Base-by-base conservation (phyloP, 2,113 vertebrate species). In the Phodopus roborovskii region DNA sequence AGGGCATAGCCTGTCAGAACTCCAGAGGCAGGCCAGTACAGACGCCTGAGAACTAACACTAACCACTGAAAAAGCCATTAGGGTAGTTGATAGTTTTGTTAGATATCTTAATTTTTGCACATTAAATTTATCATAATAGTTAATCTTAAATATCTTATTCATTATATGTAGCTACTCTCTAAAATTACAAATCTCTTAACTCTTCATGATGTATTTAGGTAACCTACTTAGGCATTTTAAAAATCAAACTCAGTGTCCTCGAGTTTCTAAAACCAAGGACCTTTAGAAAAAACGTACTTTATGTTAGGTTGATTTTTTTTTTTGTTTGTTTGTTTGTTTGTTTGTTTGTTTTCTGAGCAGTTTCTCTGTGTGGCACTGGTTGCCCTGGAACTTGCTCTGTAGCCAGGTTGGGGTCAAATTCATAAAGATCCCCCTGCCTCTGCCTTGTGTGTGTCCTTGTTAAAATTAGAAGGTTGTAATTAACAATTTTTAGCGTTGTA, bases 151-250 rank as follows among this genome's bases (percentile, higher is more conserved):
- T 87, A 53, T 94, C 90, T 95, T 96, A 26, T 95, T 87, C 70
- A 22, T 96, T 96, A 93, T 70, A 36, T 78, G 36, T 88, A 97
- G 28, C 42, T 90, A 98, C 90, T 78, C 75, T 3, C 91, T 97
- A 97, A 97, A 96, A 86, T 97, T 77, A 20, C 96, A 96, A 98
- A 97, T 98, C 81, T 96, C 92, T 96, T 97, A 97, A 96, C 91
- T 97, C 85, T 95, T 98, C 97, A 98, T 98, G 98, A 97, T 98
- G 95, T 95, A 71, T 96, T 94, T 96, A 96, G 96, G 94, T 97
- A 93, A 62, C 53, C 62, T 96, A 82, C 60, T 97, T 98, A 94
- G 90, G 95, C 95, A 96, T 82, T 97, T 97, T 96, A 98, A 97
- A 97, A 96, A 96, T 96, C 97, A 75, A 95, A 45, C 96, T 96